These are phyloP conservation scores for Sphaerodactylus townsendi DNA, from an alignment of 2,113 vertebrate genomes.

Conservation along the genomic window DNA sequence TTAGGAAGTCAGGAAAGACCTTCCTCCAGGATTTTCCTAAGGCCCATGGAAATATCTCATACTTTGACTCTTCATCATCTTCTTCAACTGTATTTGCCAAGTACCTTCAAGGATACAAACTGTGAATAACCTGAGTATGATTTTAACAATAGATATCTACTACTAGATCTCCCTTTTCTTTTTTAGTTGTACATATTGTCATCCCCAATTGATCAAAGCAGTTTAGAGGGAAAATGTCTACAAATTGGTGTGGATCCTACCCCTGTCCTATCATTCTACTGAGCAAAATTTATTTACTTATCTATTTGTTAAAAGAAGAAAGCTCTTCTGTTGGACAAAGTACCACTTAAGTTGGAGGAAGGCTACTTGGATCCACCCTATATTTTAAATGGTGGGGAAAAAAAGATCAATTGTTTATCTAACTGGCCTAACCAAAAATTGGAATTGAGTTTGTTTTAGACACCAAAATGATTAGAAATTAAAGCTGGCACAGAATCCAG, in stretches of 20 bases:
- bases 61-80: slow-evolving; percentile 91
- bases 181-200: not conserved
- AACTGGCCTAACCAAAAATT: not conserved
- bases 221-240: not conserved
- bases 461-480: not conserved
- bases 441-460: not conserved
- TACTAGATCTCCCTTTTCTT: not conserved
- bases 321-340: no score
- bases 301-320: no score
- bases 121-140: not conserved
- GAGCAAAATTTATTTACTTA: no score
- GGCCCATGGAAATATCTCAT: slow-evolving; percentile 97
- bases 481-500: not conserved
- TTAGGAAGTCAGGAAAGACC: slow-evolving; percentile 86
- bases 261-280: no score
- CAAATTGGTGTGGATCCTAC: not conserved
- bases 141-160: slow-evolving; percentile 17
- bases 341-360: no score
- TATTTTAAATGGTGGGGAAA: no score
- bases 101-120: slow-evolving; percentile 77
- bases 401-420: not conserved
- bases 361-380: no score
- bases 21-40: slow-evolving; percentile 92
- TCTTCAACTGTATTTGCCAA: slow-evolving; percentile 98
- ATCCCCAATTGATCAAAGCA: not conserved